Percentiles rank a stretch among this genome's conserved stretches.
Evolutionary conservation across 2,888 invertebrate genomes (phyloP).

Genomic region (Tachina fera): DNA sequence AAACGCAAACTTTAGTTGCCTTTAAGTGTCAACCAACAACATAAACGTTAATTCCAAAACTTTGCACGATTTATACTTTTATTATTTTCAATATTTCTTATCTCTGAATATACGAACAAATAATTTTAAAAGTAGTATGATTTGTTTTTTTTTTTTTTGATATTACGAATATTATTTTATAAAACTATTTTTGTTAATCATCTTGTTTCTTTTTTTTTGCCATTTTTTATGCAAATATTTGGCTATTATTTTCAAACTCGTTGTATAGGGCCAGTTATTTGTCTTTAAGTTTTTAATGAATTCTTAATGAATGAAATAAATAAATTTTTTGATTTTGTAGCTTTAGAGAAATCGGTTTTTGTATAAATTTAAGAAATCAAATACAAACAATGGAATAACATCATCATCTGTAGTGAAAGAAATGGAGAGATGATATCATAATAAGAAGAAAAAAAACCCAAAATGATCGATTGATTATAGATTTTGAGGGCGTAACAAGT

Average conservation of each 20-base stretch:
- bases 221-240: slow-evolving; percentile 56
- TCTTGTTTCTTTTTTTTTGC: slow-evolving; percentile 9
- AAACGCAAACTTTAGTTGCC: background rate
- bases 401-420: background rate
- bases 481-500: slow-evolving; percentile 32
- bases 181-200: background rate
- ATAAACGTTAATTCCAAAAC: background rate
- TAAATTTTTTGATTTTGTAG: background rate
- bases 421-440: slow-evolving; percentile 38
- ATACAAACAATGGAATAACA: background rate
- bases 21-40: slow-evolving; percentile 36
- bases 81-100: slow-evolving; percentile 4
- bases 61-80: slow-evolving; percentile 39
- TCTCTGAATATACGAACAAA: background rate
- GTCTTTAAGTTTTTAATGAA: slow-evolving; percentile 29
- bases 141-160: background rate
- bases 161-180: background rate
- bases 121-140: slow-evolving; percentile 15
- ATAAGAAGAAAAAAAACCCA: background rate
- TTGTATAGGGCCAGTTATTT: slow-evolving; percentile 4
- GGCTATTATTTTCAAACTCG: slow-evolving; percentile 5
- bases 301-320: slow-evolving; percentile 50
- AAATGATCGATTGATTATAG: slow-evolving; percentile 31
- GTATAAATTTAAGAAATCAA: background rate
- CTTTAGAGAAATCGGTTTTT: slow-evolving; percentile 34